Evolutionary conservation across 1,140 invertebrate genomes (phyloP), one percentile per base, ranked within the genome.

Genomic region (Eueides isabella): DNA sequence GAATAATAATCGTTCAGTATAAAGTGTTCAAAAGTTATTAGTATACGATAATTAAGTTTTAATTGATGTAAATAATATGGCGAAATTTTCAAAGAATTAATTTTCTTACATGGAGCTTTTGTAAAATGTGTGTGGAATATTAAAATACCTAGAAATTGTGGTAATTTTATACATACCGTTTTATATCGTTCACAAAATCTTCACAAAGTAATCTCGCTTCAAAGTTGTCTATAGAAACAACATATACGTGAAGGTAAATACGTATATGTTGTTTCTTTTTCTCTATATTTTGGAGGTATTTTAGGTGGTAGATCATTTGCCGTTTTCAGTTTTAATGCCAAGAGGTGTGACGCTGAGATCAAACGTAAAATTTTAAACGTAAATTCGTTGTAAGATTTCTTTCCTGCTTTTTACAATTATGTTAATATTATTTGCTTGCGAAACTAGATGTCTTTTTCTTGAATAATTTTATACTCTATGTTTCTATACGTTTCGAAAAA

Each of bases 21-120:
- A 55, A 26, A 26, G 23, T 55, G 48, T 55, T 55, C 19, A 55
- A 23, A 55, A 55, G 48, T 55, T 55, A 55, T 55, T 55, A 55
- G 48, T 55, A 55, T 55, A 12, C 23, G 23, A 26, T 55, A 55
- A 55, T 55, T 26, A 55, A 23, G 23, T 55, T 55, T 55, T 55
- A 55, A 55, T 55, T 4, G 23, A 55, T 55, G 48, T 55, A 55
- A 26, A 55, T 55, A 55, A 55, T 23, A 12, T 26, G 48, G 41
- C n/a, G 19, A 23, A 19, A 26, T 55, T 55, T 55, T 55, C 48
- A 55, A 26, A 55, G 48, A 9, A 55, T 23, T 12, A 11, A 55
- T 55, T 48, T 48, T 23, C 7, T 48, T 55, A 26, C 9, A 55
- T 19, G n/a, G 1, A 2, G 35, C 35, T 38, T 38, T 38, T 11